phyloP scores from a whole-genome alignment of 2,113 vertebrate species.

The Prunella fulvescens region DNA sequence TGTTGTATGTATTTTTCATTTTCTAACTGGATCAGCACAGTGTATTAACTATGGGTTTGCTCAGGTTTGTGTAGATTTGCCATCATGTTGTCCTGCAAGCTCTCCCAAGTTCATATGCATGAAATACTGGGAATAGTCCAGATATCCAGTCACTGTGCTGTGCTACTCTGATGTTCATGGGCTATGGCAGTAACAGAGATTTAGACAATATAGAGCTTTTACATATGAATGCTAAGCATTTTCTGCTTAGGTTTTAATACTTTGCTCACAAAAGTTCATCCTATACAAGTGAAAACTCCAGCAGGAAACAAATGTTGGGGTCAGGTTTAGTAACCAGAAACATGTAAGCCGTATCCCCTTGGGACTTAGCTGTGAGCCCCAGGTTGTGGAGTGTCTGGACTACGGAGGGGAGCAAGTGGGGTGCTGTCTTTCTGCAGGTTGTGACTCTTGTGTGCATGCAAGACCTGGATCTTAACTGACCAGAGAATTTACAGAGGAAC shows the following conservation, averaged over 20 bases:
- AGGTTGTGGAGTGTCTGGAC: not conserved
- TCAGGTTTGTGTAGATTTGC: not conserved
- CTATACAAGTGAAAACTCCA: not conserved
- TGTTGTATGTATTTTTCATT: not conserved
- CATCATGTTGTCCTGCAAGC: fast-evolving
- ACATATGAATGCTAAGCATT: not conserved
- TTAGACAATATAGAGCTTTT: not conserved
- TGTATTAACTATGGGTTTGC: not conserved
- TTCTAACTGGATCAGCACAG: not conserved
- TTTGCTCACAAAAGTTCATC: not conserved
- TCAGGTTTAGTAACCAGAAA: not conserved
- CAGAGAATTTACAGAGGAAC: not conserved
- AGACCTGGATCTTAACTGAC: not conserved
- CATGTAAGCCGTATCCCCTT: not conserved
- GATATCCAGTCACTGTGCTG: not conserved
- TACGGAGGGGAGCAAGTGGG: not conserved
- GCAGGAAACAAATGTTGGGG: not conserved
- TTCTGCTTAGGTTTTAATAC: not conserved
- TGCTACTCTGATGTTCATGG: not conserved
- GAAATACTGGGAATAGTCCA: not conserved
- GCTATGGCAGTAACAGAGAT: not conserved
- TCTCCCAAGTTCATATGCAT: not conserved
- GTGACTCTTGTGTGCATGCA: fast-evolving
- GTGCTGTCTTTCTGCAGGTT: fast-evolving
- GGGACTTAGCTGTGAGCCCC: not conserved